phyloP scores from a whole-genome alignment of 2,888 invertebrate genomes.

The Eulithis testata region DNA sequence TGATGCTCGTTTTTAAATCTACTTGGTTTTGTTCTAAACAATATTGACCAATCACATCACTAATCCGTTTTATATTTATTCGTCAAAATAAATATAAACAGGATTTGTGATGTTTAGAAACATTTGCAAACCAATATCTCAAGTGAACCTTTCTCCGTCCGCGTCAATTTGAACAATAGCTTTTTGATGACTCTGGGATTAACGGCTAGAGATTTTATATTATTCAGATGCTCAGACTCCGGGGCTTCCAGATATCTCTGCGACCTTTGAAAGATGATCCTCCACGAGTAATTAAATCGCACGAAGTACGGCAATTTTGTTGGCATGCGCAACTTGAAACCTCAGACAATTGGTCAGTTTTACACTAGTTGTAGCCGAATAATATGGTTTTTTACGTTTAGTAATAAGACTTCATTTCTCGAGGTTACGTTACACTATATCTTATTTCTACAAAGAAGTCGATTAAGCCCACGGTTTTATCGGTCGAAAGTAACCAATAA shows the following conservation, averaged over 20 bases:
- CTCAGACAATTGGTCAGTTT: background rate
- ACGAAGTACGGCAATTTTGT: constrained; percentile 1
- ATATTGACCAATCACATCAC: no score
- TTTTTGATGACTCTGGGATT: constrained; percentile 27
- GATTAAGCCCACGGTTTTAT: no score
- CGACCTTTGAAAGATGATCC: constrained; percentile 15
- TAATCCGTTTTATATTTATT: no score
- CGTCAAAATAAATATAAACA: no score
- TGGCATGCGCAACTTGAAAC: background rate
- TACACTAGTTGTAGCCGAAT: background rate
- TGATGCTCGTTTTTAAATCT: no score
- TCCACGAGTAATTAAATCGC: constrained; percentile 10
- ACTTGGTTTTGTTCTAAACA: no score
- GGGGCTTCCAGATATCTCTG: constrained; percentile 25
- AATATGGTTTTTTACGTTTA: background rate
- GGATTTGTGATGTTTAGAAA: constrained; percentile 12
- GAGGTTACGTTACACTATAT: no score
- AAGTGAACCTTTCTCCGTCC: constrained; percentile 12
- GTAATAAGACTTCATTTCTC: no score
- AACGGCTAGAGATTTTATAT: constrained; percentile 32
- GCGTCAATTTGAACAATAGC: constrained; percentile 31
- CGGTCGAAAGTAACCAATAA: no score
- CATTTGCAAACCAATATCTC: constrained; percentile 24
- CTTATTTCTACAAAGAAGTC: no score
- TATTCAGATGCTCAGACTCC: constrained; percentile 32